phyloP scores from a whole-genome alignment of 2,888 invertebrate genomes.

The Melitaea athalia region DNA sequence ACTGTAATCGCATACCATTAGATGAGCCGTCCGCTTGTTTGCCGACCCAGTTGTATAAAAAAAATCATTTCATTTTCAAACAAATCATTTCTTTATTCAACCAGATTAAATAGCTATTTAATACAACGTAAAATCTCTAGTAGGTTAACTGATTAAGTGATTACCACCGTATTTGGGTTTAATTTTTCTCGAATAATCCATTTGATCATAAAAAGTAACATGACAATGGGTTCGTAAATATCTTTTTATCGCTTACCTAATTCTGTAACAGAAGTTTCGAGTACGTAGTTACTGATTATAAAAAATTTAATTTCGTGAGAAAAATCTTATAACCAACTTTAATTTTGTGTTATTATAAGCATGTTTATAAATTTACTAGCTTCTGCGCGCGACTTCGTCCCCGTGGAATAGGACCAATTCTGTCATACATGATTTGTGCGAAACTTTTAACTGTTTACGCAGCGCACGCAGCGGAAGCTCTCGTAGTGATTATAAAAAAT shows the following conservation, averaged over 20 bases:
- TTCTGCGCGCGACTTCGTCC: too few relatives aligned
- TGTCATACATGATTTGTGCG: too few relatives aligned
- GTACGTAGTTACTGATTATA: conserved; percentile 13
- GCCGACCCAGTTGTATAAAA: too few relatives aligned
- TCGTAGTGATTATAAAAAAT: too few relatives aligned
- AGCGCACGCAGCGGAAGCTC: too few relatives aligned
- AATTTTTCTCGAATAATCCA: conserved; percentile 8
- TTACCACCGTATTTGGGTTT: neutral
- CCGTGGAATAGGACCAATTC: too few relatives aligned
- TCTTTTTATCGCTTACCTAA: conserved; percentile 27
- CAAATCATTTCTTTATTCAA: too few relatives aligned
- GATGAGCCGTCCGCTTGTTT: too few relatives aligned
- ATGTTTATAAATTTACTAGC: neutral
- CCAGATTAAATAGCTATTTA: neutral
- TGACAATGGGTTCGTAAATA: conserved; percentile 28
- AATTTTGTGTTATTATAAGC: neutral
- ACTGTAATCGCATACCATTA: too few relatives aligned
- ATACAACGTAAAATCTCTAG: neutral
- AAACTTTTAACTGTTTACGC: too few relatives aligned
- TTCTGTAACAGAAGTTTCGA: conserved; percentile 34
- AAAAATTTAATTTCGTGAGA: conserved; percentile 33
- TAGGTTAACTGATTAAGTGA: neutral
- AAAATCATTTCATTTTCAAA: too few relatives aligned
- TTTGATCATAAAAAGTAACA: conserved; percentile 8
- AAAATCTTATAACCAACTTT: conserved; percentile 7